These are phyloP conservation scores for Exaiptasia diaphana DNA, from an alignment of 64 coral and sea anemone genomes.

Conservation along the genomic window DNA sequence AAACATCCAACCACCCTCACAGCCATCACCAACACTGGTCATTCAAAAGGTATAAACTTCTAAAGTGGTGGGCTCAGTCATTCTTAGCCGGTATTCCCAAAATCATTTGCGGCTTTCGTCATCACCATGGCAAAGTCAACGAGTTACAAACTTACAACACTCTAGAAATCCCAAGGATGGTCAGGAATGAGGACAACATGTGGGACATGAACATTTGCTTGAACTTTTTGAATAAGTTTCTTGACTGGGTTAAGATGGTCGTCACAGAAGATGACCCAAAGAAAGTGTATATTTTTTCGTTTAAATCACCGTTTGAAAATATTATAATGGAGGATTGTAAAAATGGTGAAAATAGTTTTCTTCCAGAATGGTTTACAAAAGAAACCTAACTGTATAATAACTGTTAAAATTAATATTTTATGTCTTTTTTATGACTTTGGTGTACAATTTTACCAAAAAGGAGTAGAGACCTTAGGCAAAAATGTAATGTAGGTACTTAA, in stretches of 20 bases:
- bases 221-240: constrained; percentile 80
- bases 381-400: no score
- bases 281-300: constrained; percentile 84
- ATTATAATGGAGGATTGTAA: constrained; percentile 40
- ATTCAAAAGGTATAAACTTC: constrained; percentile 88
- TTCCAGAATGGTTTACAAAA: constrained; percentile 71
- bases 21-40: constrained; percentile 62
- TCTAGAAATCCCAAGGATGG: constrained; percentile 72
- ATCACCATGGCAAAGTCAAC: constrained; percentile 73
- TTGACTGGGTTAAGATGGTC: constrained; percentile 66
- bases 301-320: constrained; percentile 65
- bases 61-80: constrained; percentile 98
- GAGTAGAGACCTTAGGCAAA: no score
- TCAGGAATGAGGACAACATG: constrained; percentile 52
- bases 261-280: constrained; percentile 48
- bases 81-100: constrained; percentile 92
- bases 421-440: no score
- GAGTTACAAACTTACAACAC: constrained; percentile 91
- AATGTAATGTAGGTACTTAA: no score
- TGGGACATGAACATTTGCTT: constrained; percentile 88
- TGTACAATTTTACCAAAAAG: no score
- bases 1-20: constrained; percentile 73
- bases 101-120: constrained; percentile 81
- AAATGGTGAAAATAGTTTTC: constrained; percentile 43
- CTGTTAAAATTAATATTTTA: no score